Conservation (phyloP, 2,113 vertebrate species). For the Saiga tatarica region DNA sequence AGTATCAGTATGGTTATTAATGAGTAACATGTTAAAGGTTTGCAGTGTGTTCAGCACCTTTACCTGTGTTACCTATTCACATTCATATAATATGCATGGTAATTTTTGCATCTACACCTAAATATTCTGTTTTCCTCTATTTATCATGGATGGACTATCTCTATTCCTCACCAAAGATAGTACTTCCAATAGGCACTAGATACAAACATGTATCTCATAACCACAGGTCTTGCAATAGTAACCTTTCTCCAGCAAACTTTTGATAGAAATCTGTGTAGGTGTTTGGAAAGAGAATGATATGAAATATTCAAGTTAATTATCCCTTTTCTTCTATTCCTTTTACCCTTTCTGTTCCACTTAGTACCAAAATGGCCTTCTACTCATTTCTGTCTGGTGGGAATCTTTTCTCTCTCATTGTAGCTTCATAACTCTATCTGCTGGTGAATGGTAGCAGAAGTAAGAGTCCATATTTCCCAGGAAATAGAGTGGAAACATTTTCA, state of each 20-base stretch:
- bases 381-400: neutral
- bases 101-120: neutral
- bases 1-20: neutral
- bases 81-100: neutral
- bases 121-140: neutral
- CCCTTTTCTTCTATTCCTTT: neutral
- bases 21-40: neutral
- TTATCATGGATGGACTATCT: neutral
- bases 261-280: neutral
- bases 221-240: neutral
- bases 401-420: neutral
- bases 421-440: neutral
- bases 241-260: neutral
- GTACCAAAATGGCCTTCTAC: neutral
- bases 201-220: neutral
- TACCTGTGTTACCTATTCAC: neutral
- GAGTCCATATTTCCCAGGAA: neutral
- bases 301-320: neutral
- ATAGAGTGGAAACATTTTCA: neutral
- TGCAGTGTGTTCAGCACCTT: neutral
- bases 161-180: neutral
- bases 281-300: neutral
- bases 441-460: neutral
- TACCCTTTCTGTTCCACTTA: accelerated
- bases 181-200: neutral